phyloP scores from a whole-genome alignment of 2,113 vertebrate species.

The Jacana jacana region DNA sequence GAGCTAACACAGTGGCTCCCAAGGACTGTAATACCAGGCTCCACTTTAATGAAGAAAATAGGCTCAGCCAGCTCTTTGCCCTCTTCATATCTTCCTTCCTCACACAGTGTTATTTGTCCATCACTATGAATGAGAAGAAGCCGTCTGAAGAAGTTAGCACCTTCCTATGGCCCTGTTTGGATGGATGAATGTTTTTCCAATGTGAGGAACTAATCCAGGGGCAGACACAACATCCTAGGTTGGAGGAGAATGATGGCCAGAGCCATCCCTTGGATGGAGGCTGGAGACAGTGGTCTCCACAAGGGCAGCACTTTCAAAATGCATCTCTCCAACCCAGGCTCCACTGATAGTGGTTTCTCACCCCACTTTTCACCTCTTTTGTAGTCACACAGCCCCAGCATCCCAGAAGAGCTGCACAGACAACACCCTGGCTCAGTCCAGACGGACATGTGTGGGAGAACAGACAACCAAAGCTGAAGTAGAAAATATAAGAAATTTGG shows the following conservation, averaged over 20 bases:
- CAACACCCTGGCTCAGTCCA: background rate
- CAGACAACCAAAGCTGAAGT: background rate
- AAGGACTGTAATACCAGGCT: background rate
- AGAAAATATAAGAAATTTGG: background rate
- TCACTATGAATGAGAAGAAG: background rate
- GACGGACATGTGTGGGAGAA: background rate
- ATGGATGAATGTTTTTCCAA: background rate
- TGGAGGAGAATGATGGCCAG: background rate
- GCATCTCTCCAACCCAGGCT: background rate
- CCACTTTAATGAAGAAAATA: background rate
- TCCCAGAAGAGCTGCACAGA: background rate
- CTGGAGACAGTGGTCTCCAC: background rate
- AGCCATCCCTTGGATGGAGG: background rate
- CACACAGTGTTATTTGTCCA: accelerated
- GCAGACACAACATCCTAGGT: background rate
- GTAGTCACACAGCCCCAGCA: background rate
- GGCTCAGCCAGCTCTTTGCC: background rate
- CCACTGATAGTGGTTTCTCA: background rate
- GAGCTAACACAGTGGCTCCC: background rate
- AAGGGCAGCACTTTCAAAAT: background rate
- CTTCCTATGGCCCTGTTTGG: background rate
- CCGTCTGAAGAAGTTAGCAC: background rate
- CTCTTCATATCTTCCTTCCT: background rate
- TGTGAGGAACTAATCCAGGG: background rate
- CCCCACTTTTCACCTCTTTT: background rate